Evolutionary conservation across 2,113 vertebrate species (phyloP), one percentile per base, ranked within the genome.

Genomic region (Grammomys dolichurus): DNA sequence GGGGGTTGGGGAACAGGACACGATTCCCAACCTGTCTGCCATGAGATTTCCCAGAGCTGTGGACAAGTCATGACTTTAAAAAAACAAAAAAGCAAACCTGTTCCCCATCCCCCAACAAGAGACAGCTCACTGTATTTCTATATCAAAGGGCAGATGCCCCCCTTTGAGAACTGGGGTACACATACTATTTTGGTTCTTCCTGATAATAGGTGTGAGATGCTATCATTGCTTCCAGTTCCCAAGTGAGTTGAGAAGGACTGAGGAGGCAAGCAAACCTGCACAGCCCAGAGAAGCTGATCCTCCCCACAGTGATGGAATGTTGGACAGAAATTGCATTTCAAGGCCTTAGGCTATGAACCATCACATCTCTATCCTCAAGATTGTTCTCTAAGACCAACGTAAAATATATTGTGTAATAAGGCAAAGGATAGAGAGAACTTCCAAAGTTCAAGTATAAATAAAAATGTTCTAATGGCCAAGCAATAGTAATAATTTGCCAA

Each of bases 361-460:
- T 58, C 48, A 40, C 33, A 70, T 33, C 12, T 40, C 40, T 91
- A 33, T 31, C 88, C 90, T 90, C 84, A 95, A 92, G 65, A 93
- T 10, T 31, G 43, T 76, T 17, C 28, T 89, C 40, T 46, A 70
- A 93, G 63, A 69, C 36, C 56, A 65, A 87, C 54, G 67, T 54
- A 77, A 75, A 76, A 76, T 90, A 65, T 36, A 65, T 36, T n/a
- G 63, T 48, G n/a, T 36, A 63, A 77, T 90, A 89, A 96, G 87
- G 20, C 33, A 90, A 95, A 88, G 63, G 72, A 94, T 58, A 10
- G 14, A 58, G 31, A 81, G 28, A 85, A 63, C 33, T 82, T 87
- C n/a, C 46, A 24, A 73, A 96, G 69, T 78, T 87, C 46, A 89
- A 77, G 24, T 67, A 86, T 63, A 93, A 91, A 95, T 19, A 93